Conservation (phyloP, 2,888 invertebrate genomes). For the Drosophila kanekoi region DNA sequence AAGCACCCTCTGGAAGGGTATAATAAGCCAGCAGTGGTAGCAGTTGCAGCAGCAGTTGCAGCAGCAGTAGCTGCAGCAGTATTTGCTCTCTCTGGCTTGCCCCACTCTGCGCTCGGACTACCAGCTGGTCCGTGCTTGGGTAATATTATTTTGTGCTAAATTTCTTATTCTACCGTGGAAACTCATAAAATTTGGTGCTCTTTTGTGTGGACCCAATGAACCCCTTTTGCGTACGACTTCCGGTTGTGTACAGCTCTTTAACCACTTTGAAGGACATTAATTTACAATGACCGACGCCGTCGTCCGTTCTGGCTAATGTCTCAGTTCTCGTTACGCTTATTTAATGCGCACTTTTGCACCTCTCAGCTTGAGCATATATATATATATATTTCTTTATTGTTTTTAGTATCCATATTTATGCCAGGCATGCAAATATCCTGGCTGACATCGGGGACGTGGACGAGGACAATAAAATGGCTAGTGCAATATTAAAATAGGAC, state of each 20-base stretch:
- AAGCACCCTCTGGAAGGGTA: not conserved
- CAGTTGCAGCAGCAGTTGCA: constrained; percentile 25
- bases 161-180: constrained; percentile 73
- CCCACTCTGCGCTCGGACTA: too few relatives aligned
- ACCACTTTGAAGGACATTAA: constrained; percentile 76
- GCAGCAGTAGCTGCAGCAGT: constrained; percentile 27
- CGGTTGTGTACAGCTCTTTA: constrained; percentile 29
- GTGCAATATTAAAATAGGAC: constrained; percentile 31
- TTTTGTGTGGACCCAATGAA: constrained; percentile 71
- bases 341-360: constrained; percentile 34
- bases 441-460: constrained; percentile 12
- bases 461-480: constrained; percentile 24
- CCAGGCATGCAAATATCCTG: constrained; percentile 32
- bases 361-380: constrained; percentile 25
- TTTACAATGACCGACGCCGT: constrained; percentile 73
- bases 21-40: not conserved
- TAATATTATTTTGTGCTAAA: constrained; percentile 74
- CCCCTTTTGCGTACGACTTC: constrained; percentile 39
- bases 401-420: constrained; percentile 27
- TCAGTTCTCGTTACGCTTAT: constrained; percentile 13
- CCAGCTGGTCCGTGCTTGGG: constrained; percentile 19
- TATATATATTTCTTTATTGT: constrained; percentile 24
- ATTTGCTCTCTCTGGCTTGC: constrained; percentile 18
- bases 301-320: constrained; percentile 14
- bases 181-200: constrained; percentile 76